Evolutionary conservation across 2,113 vertebrate genomes (phyloP), one percentile per base, ranked within the genome.

Genomic region (Cryptoleucopteryx plumbea): DNA sequence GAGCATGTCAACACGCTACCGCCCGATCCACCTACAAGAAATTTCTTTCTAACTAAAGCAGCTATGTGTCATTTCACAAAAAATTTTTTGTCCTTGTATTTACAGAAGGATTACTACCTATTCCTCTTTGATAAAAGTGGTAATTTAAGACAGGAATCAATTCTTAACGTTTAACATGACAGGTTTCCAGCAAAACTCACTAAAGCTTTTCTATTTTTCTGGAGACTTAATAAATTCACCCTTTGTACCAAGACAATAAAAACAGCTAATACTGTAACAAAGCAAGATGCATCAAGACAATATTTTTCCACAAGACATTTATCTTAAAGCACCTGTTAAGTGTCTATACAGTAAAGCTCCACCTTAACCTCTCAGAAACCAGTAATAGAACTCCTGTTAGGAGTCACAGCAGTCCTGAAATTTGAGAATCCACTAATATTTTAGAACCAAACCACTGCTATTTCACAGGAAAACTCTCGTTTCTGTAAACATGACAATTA

Each of bases 21-120:
- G 38, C 40, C n/a, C 1, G 0, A 80, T 68, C 67, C 43, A 97
- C 66, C 43, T 82, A 87, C 58, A 47, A 56, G 25, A 82, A 21
- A 78, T 50, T 86, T 88, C 88, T 92, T 89, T 82, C 86, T 77
- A 95, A 93, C 91, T 87, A 88, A 92, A 93, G 70, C 61, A 85
- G 55, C 55, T 80, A 34, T 9, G 45, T 87, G 20, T 68, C 67
- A 89, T 90, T 81, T 95, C 77, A 85, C 70, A 82, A 7, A 53
- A 53, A 32, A 16, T 86, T 89, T 78, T 78, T 84, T 59, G 62
- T 2, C 9, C 53, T 62, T 78, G 23, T 82, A 82, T 90, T 91
- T 94, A 81, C 85, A 93, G 61, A 85, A 55, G 47, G 47, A 80
- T 87, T 92, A 91, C 38, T 75, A 68, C 27, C 50, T 80, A 53